phyloP scores from a whole-genome alignment of 1,140 invertebrate species.

The Hesperophylax magnus region DNA sequence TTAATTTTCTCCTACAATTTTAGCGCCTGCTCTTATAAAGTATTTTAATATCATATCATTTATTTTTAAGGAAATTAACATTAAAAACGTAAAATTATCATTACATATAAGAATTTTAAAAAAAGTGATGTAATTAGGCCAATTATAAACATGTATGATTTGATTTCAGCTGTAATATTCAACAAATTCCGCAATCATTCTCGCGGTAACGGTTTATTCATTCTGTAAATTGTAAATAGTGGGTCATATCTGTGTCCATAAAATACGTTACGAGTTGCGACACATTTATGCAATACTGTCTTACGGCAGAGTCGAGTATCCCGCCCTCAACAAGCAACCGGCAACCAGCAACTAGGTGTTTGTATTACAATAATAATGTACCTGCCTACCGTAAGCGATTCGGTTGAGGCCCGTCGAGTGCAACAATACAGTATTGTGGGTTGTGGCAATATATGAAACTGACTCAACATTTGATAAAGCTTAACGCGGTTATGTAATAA shows the following conservation, averaged over 20 bases:
- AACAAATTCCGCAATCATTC: neutral
- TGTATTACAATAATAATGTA: neutral
- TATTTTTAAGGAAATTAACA: too few species aligned
- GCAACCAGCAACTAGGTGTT: neutral
- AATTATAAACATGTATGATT: too few species aligned
- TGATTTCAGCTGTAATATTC: neutral
- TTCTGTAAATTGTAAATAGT: neutral
- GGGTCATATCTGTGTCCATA: conserved; percentile 16
- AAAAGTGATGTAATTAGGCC: too few species aligned
- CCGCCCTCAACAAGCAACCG: neutral
- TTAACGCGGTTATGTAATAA: neutral
- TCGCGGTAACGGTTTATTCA: conserved; percentile 2
- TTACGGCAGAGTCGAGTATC: neutral
- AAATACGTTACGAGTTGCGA: neutral
- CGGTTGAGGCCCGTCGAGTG: neutral
- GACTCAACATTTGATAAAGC: conserved; percentile 3
- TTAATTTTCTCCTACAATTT: too few species aligned
- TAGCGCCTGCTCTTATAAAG: too few species aligned
- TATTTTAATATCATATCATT: too few species aligned
- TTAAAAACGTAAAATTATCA: too few species aligned
- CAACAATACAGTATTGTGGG: neutral
- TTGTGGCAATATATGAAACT: neutral
- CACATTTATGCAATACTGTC: conserved; percentile 17
- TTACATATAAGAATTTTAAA: too few species aligned
- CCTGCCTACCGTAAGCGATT: neutral